These are phyloP conservation scores for Scomber colias DNA, from an alignment of 2,113 vertebrate genomes.

Conservation along the genomic window DNA sequence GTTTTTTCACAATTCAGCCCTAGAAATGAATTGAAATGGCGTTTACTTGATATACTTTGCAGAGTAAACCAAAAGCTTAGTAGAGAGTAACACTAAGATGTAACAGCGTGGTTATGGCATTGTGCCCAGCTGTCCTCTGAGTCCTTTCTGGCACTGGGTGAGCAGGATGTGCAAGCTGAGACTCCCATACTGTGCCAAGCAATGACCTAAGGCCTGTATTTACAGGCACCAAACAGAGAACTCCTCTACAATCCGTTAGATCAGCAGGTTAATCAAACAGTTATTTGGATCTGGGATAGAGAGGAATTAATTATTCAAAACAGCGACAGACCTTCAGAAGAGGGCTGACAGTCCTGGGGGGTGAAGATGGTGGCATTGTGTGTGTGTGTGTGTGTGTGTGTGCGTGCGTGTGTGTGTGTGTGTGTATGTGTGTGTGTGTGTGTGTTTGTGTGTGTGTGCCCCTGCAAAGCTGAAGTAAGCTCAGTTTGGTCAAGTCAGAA, in stretches of 20 bases:
- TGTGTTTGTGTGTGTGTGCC: constrained; percentile 1
- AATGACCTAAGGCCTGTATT: constrained; percentile 48
- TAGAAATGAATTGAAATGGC: constrained; percentile 12
- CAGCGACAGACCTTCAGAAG: constrained; percentile 34
- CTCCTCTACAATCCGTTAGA: constrained; percentile 46
- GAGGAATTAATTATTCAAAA: constrained; percentile 67
- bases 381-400: too few species aligned
- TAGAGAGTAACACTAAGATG: background rate
- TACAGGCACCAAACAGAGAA: constrained; percentile 53
- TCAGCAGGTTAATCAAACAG: constrained; percentile 74
- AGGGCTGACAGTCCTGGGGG: constrained; percentile 1
- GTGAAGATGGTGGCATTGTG: background rate
- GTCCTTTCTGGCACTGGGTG: constrained; percentile 45
- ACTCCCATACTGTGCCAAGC: constrained; percentile 34
- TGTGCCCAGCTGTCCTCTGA: constrained; percentile 43
- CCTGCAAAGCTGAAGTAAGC: background rate
- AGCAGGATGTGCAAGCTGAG: constrained; percentile 62
- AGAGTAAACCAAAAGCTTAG: background rate
- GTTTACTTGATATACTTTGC: too few species aligned
- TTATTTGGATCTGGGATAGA: constrained; percentile 56
- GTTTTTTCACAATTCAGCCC: background rate
- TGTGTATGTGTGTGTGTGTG: background rate
- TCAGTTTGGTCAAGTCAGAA: background rate
- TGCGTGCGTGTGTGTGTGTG: too few species aligned
- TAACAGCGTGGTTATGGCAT: constrained; percentile 41